phyloP scores from a whole-genome alignment of 2,113 vertebrate genomes.

The Oryzias celebensis region DNA sequence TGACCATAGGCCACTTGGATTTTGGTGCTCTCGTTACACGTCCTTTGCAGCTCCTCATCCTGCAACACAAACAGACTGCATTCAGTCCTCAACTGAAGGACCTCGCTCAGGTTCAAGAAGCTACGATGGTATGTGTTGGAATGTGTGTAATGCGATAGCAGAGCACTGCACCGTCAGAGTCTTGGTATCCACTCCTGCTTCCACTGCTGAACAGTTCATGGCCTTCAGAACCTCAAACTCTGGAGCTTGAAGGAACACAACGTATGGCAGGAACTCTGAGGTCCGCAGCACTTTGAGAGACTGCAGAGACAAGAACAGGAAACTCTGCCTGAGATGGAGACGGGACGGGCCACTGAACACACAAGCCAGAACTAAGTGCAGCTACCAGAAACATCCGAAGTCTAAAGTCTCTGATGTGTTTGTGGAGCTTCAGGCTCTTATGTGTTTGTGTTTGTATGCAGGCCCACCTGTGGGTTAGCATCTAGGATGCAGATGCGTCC shows the following conservation, averaged over 20 bases:
- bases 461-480: conserved; percentile 88
- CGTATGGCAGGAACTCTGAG: conserved; percentile 91
- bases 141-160: not conserved
- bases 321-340: not conserved
- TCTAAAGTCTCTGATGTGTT: too few species aligned
- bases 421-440: too few species aligned
- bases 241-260: conserved; percentile 93
- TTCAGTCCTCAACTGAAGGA: not conserved
- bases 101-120: not conserved
- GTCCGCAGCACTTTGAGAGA: conserved; percentile 93
- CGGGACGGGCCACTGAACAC: too few species aligned
- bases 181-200: conserved; percentile 84
- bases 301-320: conserved; percentile 57
- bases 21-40: conserved; percentile 86
- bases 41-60: conserved; percentile 87
- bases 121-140: not conserved
- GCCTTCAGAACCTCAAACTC: conserved; percentile 86
- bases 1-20: conserved; percentile 88
- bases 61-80: conserved; percentile 49
- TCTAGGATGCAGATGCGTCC: conserved; percentile 94
- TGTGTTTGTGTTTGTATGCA: not conserved
- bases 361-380: too few species aligned
- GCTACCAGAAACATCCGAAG: too few species aligned
- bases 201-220: conserved; percentile 86
- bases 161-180: conserved; percentile 80